phyloP scores from a whole-genome alignment of 2,797 vertebrate species.

The Novumbra hubbsi region DNA sequence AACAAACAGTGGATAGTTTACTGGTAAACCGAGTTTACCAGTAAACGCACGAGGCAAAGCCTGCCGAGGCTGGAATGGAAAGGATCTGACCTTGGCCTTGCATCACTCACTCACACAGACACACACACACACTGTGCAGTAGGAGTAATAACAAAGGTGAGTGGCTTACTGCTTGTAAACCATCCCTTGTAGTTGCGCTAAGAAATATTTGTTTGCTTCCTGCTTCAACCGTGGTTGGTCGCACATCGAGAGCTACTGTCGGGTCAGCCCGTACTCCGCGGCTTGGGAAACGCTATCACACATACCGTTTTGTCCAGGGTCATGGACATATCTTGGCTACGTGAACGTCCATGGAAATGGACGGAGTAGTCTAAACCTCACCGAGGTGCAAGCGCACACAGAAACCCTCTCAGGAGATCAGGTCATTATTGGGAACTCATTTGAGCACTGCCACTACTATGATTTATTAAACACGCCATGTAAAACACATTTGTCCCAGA shows the following conservation, averaged over 20 bases:
- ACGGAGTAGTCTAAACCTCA: not conserved
- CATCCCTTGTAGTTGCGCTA: slow-evolving; percentile 12
- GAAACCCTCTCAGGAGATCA: slow-evolving; percentile 32
- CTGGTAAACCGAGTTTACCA: too few species aligned
- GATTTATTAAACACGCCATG: slow-evolving; percentile 56
- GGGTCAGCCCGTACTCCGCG: not conserved
- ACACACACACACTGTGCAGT: not conserved
- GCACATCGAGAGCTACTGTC: not conserved
- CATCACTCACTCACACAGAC: slow-evolving; percentile 12
- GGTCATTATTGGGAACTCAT: slow-evolving; percentile 68
- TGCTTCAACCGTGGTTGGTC: not conserved
- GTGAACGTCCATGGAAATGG: not conserved
- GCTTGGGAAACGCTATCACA: not conserved
- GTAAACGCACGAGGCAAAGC: not conserved
- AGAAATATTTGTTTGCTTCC: not conserved
- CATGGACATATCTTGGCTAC: not conserved
- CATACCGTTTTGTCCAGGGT: not conserved
- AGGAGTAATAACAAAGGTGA: not conserved
- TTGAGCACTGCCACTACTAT: slow-evolving; percentile 54
- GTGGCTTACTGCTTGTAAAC: not conserved
- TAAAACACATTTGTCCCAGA: slow-evolving; percentile 48
- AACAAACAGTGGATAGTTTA: slow-evolving; percentile 2
- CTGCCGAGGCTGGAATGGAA: not conserved
- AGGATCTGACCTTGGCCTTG: slow-evolving; percentile 3
- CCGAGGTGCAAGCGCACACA: slow-evolving; percentile 13